Conservation (phyloP, 1,140 invertebrate species). For the Conus betulinus region DNA sequence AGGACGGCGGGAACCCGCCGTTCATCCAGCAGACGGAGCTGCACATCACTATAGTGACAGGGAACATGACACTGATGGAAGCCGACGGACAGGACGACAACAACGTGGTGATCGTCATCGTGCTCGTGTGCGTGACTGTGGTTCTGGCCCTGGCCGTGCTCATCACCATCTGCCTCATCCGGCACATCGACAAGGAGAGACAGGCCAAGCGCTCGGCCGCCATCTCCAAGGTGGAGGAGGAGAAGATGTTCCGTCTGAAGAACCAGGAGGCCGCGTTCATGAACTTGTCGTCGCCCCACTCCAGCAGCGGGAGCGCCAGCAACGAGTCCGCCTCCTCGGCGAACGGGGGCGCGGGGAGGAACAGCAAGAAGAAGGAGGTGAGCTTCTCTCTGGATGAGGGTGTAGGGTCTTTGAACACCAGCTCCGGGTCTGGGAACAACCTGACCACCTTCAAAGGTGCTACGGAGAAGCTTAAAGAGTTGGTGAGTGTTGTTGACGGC, state of each 20-base stretch:
- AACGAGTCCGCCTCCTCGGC: background rate
- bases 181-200: constrained; percentile 41
- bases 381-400: constrained; percentile 51
- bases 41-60: constrained; percentile 35
- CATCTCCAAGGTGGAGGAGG: constrained; percentile 37
- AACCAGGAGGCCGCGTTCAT: constrained; percentile 42
- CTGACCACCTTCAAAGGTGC: constrained; percentile 22
- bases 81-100: background rate
- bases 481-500: constrained; percentile 4
- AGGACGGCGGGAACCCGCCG: constrained; percentile 57
- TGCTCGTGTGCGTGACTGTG: constrained; percentile 44
- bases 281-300: constrained; percentile 20
- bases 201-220: constrained; percentile 18
- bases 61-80: constrained; percentile 29
- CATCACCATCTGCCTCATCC: constrained; percentile 46
- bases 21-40: constrained; percentile 23
- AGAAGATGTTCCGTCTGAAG: constrained; percentile 47
- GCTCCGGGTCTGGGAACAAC: constrained; percentile 31
- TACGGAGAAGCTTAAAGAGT: background rate
- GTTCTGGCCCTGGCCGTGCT: constrained; percentile 46
- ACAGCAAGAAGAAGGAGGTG: constrained; percentile 44
- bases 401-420: constrained; percentile 37
- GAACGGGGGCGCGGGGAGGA: background rate
- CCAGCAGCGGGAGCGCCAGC: background rate
- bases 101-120: constrained; percentile 52